These are phyloP conservation scores for Diadema setosum DNA, from an alignment of 35 echinoderm and acorn worm species.

Conservation along the genomic window DNA sequence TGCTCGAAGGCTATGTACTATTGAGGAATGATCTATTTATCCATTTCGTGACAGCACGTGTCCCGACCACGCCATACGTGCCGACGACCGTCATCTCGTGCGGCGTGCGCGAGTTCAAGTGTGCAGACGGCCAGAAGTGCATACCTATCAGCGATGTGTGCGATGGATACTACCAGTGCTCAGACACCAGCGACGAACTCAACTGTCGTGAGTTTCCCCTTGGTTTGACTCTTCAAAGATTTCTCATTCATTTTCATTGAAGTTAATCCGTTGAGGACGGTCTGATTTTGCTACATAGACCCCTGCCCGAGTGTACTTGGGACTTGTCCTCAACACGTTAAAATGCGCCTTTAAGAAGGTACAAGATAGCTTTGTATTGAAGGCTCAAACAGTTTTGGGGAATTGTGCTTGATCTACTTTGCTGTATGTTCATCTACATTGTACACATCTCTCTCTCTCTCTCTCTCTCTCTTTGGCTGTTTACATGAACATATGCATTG, in stretches of 20 bases:
- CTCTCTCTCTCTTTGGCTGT: no score
- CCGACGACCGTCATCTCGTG: slow-evolving; percentile 7
- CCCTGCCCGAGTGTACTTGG: no score
- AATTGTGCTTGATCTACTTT: no score
- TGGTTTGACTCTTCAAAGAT: neutral
- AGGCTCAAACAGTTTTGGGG: no score
- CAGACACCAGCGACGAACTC: slow-evolving; percentile 53
- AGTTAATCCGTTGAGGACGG: neutral
- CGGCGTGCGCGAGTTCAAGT: neutral
- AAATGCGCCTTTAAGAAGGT: no score
- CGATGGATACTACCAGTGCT: slow-evolving; percentile 45
- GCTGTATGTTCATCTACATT: no score
- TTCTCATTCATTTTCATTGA: neutral
- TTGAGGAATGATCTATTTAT: neutral
- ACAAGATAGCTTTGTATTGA: no score
- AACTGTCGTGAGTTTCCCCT: neutral
- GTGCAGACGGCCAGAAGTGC: slow-evolving; percentile 10
- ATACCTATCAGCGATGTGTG: neutral
- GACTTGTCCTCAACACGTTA: no score
- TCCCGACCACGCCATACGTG: neutral
- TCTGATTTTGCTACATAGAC: no score
- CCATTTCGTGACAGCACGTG: neutral
- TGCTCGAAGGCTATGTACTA: no score
- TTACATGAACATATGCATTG: no score
- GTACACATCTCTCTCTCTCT: no score